Evolutionary conservation across 2,888 invertebrate species (phyloP).

Genomic region (Agrotis puta): DNA sequence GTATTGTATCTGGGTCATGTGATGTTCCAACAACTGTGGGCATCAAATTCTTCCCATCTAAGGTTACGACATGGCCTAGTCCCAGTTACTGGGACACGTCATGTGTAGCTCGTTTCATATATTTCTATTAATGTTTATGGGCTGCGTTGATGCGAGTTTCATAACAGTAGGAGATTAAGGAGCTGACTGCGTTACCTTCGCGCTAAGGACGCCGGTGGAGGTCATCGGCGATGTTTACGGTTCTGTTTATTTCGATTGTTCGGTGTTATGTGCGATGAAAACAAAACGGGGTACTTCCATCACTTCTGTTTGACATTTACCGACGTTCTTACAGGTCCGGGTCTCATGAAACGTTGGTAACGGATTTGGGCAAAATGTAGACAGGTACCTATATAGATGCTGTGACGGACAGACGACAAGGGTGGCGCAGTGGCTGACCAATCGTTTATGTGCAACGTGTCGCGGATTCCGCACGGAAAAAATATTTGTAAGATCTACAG

Average conservation of each 20-base stretch:
- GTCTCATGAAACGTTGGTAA: background rate
- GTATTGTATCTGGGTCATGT: constrained; percentile 70
- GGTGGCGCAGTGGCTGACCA: too few species aligned
- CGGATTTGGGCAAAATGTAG: background rate
- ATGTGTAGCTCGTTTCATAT: constrained; percentile 51
- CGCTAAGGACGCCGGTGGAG: constrained; percentile 36
- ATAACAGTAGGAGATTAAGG: constrained; percentile 34
- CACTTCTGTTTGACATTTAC: background rate
- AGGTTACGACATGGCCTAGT: constrained; percentile 83
- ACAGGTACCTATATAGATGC: background rate
- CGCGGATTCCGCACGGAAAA: too few species aligned
- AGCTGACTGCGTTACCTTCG: constrained; percentile 36
- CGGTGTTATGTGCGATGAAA: background rate
- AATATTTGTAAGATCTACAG: too few species aligned
- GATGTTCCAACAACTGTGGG: constrained; percentile 59
- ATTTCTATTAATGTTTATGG: constrained; percentile 43
- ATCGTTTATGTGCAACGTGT: too few species aligned
- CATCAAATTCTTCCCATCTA: constrained; percentile 67
- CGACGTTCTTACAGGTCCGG: background rate
- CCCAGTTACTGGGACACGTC: constrained; percentile 68
- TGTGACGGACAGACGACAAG: too few species aligned
- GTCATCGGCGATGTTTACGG: constrained; percentile 32
- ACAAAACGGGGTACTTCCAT: background rate
- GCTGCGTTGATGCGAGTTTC: constrained; percentile 39
- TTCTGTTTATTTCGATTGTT: constrained; percentile 6